Conservation (phyloP, 2,888 invertebrate species). For the Morpho deidamia region DNA sequence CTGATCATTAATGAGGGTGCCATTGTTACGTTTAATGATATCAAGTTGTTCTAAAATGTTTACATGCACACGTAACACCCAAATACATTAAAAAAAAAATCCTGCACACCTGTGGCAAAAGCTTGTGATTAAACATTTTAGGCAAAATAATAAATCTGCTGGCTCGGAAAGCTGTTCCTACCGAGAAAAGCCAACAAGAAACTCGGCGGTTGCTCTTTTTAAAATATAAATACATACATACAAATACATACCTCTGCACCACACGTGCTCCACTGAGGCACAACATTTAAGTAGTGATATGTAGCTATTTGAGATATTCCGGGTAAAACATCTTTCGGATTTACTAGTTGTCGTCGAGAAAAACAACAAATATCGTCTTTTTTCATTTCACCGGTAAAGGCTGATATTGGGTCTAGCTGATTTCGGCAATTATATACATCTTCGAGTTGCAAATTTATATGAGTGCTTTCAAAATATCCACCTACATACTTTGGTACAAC, state of each 20-base stretch:
- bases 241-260: conserved; percentile 34
- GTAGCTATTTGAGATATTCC: conserved; percentile 41
- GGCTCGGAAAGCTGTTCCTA: no score
- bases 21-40: no score
- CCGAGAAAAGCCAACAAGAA: no score
- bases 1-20: no score
- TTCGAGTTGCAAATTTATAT: conserved; percentile 25
- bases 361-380: conserved; percentile 40
- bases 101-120: no score
- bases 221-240: background rate
- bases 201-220: no score
- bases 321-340: conserved; percentile 38
- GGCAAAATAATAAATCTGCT: no score
- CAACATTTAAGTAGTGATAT: conserved; percentile 41
- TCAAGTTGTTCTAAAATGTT: no score
- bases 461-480: conserved; percentile 6
- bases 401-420: conserved; percentile 31
- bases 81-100: no score
- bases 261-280: conserved; percentile 53
- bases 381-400: conserved; percentile 22
- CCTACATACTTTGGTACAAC: conserved; percentile 7
- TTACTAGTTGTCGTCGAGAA: conserved; percentile 41
- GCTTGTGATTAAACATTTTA: no score
- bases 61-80: no score
- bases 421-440: conserved; percentile 35